Percentiles rank a stretch among this genome's conserved stretches.
Conservation (phyloP, 2,113 vertebrate genomes). For the Myotis davidii region DNA sequence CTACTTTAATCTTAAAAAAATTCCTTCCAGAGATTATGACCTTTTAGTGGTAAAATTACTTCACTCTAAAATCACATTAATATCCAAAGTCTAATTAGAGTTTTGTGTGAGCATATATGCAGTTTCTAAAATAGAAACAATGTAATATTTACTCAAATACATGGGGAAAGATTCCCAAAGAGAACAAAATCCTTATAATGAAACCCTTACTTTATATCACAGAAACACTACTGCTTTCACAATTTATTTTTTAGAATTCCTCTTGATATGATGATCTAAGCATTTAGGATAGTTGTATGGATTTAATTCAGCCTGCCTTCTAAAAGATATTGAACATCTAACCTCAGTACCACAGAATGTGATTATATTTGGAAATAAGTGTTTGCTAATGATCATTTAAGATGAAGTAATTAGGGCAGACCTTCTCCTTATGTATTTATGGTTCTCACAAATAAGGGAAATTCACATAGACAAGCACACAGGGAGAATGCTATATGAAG, state of each 20-base stretch:
- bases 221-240: neutral
- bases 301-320: neutral
- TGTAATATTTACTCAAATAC: neutral
- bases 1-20: neutral
- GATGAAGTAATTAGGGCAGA: fast-evolving
- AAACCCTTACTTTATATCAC: neutral
- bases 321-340: neutral
- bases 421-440: neutral
- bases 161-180: neutral
- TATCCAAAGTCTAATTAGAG: neutral
- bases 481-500: neutral
- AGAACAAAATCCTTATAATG: neutral
- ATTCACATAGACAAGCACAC: neutral
- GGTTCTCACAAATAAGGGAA: neutral
- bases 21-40: neutral
- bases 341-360: neutral
- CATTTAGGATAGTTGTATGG: neutral
- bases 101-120: neutral
- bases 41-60: neutral
- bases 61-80: neutral
- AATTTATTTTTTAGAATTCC: neutral
- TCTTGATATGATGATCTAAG: neutral
- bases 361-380: neutral
- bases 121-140: neutral
- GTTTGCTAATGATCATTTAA: neutral